Base-by-base conservation (phyloP, 2,797 vertebrate genomes). In the Pseudochirops cupreus region DNA sequence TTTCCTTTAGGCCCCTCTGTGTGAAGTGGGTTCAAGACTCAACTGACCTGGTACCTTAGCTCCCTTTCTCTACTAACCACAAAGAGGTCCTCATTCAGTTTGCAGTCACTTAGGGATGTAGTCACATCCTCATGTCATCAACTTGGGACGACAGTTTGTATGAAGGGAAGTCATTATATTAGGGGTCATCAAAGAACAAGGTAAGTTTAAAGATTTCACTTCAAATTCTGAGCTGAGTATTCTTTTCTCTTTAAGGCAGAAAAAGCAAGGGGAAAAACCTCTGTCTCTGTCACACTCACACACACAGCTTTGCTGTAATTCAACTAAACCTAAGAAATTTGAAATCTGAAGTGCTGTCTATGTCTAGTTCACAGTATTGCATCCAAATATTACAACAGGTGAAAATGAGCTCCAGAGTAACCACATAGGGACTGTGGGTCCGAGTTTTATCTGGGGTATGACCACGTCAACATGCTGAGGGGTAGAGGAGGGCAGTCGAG, bases 101-200 rank as follows among this genome's bases (percentile, higher is more conserved):
- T 97, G 95, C 93, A 95, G 96, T 95, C 95, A 93, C 82, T 87
- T 39, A 54, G 74, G 67, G 95, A 90, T 33, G 52, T 54, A 96
- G 95, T 93, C 97, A 95, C 96, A 97, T 96, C 92, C 94, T 97
- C 95, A 94, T 92, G 92, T 89, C 95, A 59, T 12, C 16, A 1
- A 91, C 26, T 7, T 11, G 58, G 89, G 54, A 91, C 1, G 0
- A 24, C 6, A 91, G 28, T 94, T 87, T 87, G 50, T 56, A 57
- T 29, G 39, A 57, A 57, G 87, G 92, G 91, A 94, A 89, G 91
- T 26, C 31, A 24, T 1, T 91, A 33, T 0, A 0, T 56, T 91
- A 58, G 50, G 56, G 89, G 55, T 26, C 74, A 91, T 46, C 56
- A 92, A n/a, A 56, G 1, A 26, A 89, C 39, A 95, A 46, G 58